These are phyloP conservation scores for Callospermophilus lateralis DNA, from an alignment of 2,113 vertebrate genomes.

Conservation along the genomic window DNA sequence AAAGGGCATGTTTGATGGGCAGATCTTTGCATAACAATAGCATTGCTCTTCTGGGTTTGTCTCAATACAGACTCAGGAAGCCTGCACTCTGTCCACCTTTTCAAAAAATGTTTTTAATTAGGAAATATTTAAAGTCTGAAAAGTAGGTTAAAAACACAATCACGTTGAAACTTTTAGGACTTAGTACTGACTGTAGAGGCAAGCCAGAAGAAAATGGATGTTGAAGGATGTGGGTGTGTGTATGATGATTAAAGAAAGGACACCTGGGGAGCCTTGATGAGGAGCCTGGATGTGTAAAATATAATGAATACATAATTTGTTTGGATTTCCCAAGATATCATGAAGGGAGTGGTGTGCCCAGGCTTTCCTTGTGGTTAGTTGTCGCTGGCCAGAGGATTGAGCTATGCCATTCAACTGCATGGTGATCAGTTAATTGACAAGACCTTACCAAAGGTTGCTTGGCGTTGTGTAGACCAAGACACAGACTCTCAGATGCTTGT, in stretches of 20 bases:
- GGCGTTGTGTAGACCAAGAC: neutral
- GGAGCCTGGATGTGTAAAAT: neutral
- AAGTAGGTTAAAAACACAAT: neutral
- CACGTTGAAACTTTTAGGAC: neutral
- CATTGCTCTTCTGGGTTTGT: neutral
- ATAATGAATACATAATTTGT: neutral
- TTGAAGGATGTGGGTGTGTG: neutral
- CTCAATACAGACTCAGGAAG: neutral
- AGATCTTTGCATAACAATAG: neutral
- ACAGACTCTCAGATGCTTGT: neutral
- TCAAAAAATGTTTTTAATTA: neutral
- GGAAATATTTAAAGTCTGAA: neutral
- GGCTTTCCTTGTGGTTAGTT: neutral
- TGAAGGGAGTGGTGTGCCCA: neutral
- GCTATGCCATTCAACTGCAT: neutral
- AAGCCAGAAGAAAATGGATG: neutral
- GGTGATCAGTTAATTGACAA: neutral
- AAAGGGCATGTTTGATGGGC: neutral
- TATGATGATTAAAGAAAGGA: neutral
- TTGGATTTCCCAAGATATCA: neutral
- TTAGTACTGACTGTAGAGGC: neutral
- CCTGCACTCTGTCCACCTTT: neutral
- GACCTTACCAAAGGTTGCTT: constrained; percentile 20
- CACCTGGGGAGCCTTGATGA: neutral
- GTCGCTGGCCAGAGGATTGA: neutral